Evolutionary conservation across 2,113 vertebrate genomes (phyloP).

Genomic region (Phocoena phocoena): DNA sequence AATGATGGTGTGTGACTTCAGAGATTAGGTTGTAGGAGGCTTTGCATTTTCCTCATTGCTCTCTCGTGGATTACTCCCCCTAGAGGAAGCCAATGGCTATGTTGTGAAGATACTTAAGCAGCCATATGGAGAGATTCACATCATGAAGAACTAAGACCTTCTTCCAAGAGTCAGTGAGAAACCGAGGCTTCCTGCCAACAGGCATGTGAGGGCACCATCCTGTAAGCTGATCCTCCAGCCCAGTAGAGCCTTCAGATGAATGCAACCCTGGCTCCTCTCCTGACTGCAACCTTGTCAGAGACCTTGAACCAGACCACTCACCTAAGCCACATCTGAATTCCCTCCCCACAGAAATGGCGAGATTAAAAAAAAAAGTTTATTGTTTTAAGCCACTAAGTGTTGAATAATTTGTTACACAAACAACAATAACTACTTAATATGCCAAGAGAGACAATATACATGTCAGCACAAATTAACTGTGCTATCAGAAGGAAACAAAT

Average conservation of each 20-base stretch:
- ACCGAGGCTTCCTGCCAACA: neutral
- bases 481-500: neutral
- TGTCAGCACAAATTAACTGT: neutral
- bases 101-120: neutral
- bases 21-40: neutral
- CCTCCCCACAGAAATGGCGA: neutral
- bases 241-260: neutral
- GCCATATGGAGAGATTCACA: neutral
- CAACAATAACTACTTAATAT: neutral
- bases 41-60: neutral
- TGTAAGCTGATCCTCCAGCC: neutral
- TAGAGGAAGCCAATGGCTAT: neutral
- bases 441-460: neutral
- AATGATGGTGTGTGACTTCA: neutral
- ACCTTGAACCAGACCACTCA: neutral
- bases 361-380: neutral
- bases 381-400: neutral
- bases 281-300: neutral
- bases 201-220: neutral
- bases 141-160: neutral
- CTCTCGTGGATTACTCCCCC: neutral
- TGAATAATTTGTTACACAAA: neutral
- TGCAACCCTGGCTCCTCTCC: neutral
- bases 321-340: neutral
- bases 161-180: neutral